Evolutionary conservation across 2,888 invertebrate genomes (phyloP), one percentile per base, ranked within the genome.

Genomic region (Drosophila paracracens): DNA sequence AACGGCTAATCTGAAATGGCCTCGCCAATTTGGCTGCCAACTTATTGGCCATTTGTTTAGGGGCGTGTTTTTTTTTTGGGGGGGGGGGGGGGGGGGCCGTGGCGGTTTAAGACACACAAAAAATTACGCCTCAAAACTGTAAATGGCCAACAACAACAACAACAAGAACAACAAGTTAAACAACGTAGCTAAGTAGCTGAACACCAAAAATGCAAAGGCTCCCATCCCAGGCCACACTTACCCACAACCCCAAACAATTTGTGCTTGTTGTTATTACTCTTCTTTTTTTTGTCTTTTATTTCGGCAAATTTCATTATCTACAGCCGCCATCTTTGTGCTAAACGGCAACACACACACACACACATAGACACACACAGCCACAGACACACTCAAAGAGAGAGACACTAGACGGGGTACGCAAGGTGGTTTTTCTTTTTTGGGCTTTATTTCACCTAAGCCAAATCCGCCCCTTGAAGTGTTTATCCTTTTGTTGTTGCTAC

Each of bases 381-480:
- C 27, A 36, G 21, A 52, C n/a, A 25, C 11, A 59, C 21, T 16
- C 7, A 21, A 1, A 46, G 21, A 46, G 21, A 46, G 21, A 21
- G 46, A 43, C 2, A 21, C 21, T 3, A 13, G 35, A 46, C 48
- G 11, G 38, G 43, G 48, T 46, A 13, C 21, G 21, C 4, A 25
- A 16, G 60, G 56, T 27, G 13, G 33, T 11, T 46, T 21, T 68
- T 36, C 43, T 76, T 73, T 50, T 71, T 67, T 73, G 66, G 69
- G 62, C 74, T 74, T 64, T 74, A 75, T 65, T 75, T 82, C 71
- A 72, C 74, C 80, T 85, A 87, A 87, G 91, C 91, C 74, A 87
- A 87, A 91, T 91, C 91, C 90, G 86, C 90, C 91, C 91, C 90
- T 84, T 82, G 75, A 91, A 91, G 88, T 88, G 90, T 85, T 89